Evolutionary conservation across 2,888 invertebrate genomes (phyloP), one percentile per base, ranked within the genome.

Genomic region (Seira ritae): DNA sequence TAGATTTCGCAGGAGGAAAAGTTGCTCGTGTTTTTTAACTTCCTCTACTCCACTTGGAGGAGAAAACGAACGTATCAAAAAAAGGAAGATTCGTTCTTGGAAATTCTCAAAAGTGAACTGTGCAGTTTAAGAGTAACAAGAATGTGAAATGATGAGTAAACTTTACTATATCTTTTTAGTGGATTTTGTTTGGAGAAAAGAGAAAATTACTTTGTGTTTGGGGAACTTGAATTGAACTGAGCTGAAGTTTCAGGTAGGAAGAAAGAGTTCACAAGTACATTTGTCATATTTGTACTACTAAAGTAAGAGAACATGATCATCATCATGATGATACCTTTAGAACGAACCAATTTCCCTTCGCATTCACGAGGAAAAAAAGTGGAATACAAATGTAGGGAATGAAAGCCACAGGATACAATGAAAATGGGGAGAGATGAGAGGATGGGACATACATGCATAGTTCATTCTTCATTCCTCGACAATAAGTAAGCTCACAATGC

Each of bases 1-100:
- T 76, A 75, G 60, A 72, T 77, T 74, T 66, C 42, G 20, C 31
- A 65, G 22, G 55, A 17, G 42, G n/a, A 60, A 55, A 72, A 72
- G 42, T 72, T 60, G 20, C 50, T 19, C 55, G n/a, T 19, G n/a
- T 65, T 65, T 65, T 65, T 20, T 65, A 17, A 17, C 12, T 20
- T 65, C 65, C 20, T 20, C 19, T 65, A 20, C 17, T 17, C 15
- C 15, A 55, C 55, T 55, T 17, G 2, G 55, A 55, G 55, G 31
- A 31, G 6, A 31, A 6, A 31, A 31, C 31, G 31, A 31, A 31
- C 31, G 31, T 31, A 31, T 31, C 31, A 6, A 20, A 65, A 60
- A 12, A 60, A 3, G 60, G 17, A 2, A 19, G 65, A 31, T 31
- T n/a, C n/a, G n/a, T n/a, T 31, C 31, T 31, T 31, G 31, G 31